A percentile compares a stretch with the other conserved stretches of the same genome.
phyloP scores from a whole-genome alignment of 2,797 vertebrate species.

The Macropodus opercularis region DNA sequence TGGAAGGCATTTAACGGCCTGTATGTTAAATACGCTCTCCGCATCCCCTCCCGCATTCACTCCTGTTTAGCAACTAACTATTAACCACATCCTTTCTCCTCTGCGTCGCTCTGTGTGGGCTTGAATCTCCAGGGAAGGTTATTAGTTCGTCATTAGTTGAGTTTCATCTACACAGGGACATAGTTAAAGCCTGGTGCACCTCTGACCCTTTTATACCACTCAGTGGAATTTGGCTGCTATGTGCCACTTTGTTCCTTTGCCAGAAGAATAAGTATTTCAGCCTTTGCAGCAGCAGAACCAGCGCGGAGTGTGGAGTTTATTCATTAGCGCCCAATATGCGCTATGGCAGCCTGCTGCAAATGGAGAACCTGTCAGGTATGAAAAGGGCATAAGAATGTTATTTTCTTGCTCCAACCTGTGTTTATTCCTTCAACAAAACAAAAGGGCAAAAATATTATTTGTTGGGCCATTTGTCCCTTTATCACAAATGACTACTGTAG shows the following conservation, averaged over 20 bases:
- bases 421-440: conserved; percentile 42
- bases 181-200: conserved; percentile 30
- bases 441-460: conserved; percentile 27
- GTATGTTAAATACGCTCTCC: conserved; percentile 23
- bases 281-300: conserved; percentile 8
- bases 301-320: conserved; percentile 30
- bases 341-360: conserved; percentile 37
- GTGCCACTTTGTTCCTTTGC: conserved; percentile 27
- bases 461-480: conserved; percentile 35
- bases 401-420: conserved; percentile 35
- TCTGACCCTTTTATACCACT: conserved; percentile 27
- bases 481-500: conserved; percentile 22
- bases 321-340: conserved; percentile 42
- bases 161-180: conserved; percentile 35
- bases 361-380: conserved; percentile 41
- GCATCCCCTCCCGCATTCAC: conserved; percentile 17
- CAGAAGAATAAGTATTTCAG: conserved; percentile 27
- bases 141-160: conserved; percentile 43
- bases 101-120: conserved; percentile 2
- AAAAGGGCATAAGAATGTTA: conserved; percentile 35
- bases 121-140: conserved; percentile 13
- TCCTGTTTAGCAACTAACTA: conserved; percentile 13
- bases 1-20: conserved; percentile 23
- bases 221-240: conserved; percentile 27
- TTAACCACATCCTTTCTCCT: conserved; percentile 29